Conservation (phyloP, 2,113 vertebrate species). For the Cettia cetti region DNA sequence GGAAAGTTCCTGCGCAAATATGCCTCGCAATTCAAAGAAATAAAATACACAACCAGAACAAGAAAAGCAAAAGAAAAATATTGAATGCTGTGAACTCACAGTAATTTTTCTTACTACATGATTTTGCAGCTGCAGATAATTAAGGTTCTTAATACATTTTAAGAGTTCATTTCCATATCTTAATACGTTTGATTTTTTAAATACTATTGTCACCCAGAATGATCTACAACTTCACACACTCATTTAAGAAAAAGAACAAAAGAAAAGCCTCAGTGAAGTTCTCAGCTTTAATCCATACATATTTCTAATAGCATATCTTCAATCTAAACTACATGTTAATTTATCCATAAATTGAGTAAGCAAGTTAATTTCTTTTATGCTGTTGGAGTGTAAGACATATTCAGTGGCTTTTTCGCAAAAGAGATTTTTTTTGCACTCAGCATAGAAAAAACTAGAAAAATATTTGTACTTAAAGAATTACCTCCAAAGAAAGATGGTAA, state of each 20-base stretch:
- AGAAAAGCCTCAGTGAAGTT: background rate
- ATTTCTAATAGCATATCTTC: background rate
- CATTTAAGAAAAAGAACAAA: background rate
- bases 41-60: background rate
- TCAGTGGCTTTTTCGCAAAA: background rate
- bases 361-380: background rate
- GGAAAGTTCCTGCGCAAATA: background rate
- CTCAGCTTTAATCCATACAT: background rate
- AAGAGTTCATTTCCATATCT: background rate
- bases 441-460: background rate
- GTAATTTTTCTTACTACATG: background rate
- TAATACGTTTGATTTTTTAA: background rate
- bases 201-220: background rate
- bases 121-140: background rate
- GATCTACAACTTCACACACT: background rate
- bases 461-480: background rate
- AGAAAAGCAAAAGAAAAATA: background rate
- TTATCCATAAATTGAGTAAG: background rate
- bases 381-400: background rate
- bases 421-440: background rate
- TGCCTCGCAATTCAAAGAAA: background rate
- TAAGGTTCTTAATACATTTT: background rate
- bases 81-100: background rate
- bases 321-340: background rate
- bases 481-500: background rate